These are phyloP conservation scores for Sitta carolinensis DNA, from an alignment of 2,797 vertebrate species.

Conservation along the genomic window DNA sequence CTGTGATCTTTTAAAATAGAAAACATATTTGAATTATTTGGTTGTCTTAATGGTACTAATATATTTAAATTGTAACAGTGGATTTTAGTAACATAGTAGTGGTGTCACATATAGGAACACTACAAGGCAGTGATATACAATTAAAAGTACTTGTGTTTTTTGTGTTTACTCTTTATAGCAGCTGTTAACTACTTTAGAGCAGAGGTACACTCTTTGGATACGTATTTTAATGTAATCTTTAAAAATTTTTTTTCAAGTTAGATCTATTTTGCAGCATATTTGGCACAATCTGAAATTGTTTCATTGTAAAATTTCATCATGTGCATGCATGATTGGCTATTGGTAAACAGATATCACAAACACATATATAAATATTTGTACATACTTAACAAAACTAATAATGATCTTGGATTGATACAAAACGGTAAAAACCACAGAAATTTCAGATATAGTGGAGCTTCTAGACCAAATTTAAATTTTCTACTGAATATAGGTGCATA, in stretches of 20 bases:
- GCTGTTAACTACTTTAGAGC: background rate
- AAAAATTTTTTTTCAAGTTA: background rate
- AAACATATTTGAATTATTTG: slow-evolving; percentile 3
- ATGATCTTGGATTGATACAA: background rate
- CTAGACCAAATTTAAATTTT: background rate
- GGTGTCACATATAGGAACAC: background rate
- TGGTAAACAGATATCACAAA: background rate
- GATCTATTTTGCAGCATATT: background rate
- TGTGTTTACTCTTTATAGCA: background rate
- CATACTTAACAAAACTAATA: background rate
- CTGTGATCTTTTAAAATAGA: slow-evolving; percentile 1
- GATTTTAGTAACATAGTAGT: background rate
- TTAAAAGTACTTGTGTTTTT: rapidly evolving
- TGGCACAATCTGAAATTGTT: background rate
- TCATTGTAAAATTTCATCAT: background rate
- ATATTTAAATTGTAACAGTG: background rate
- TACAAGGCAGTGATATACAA: background rate
- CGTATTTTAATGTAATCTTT: background rate
- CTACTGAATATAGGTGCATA: background rate
- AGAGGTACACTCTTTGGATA: background rate
- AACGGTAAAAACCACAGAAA: rapidly evolving
- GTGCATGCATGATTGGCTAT: background rate
- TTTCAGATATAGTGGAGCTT: background rate
- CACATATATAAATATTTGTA: background rate
- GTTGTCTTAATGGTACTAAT: background rate